Evolutionary conservation across 2,888 invertebrate genomes (phyloP), one percentile per base, ranked within the genome.

Genomic region (Noctua janthe): DNA sequence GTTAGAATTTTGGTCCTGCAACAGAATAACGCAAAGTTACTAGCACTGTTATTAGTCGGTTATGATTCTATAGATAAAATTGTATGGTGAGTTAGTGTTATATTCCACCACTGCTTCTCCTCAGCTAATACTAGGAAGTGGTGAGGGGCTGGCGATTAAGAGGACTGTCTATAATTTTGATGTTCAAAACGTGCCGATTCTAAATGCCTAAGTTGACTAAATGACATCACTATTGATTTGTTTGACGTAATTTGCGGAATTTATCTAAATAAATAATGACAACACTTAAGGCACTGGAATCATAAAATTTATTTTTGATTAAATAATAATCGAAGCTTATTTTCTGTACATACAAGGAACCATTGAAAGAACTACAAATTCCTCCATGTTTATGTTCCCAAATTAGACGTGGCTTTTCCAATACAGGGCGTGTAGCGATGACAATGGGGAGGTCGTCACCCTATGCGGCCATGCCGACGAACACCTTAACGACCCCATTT

Each of bases 371-470:
- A 59, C 43, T 51, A 51, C 17, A 43, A 66, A 71, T 51, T 67
- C 23, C 29, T 15, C 4, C 5, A 51, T 43, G 62, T 51, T 49
- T 7, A 51, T 43, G 62, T 51, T 49, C 29, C 35, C 1, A 51
- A 64, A 13, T 39, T 15, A 15, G 15, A 23, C 8, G 29, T 20
- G 47, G 15, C 7, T 74, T 74, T 29, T 70, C 35, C 15, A 69
- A 71, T 29, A 74, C 47, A 74, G 56, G 70, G 73, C 66, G 67
- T 76, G 79, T 74, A 59, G 43, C 73, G 70, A 62, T 66, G 47
- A 71, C 71, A 85, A 83, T 66, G 71, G 85, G 80, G 64, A 82
- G 85, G 85, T 81, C 66, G 81, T 71, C 54, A 74, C 81, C 81
- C 85, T 66, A 51, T 29, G 51, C 73, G 47, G 51, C 39, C 29